phyloP scores from a whole-genome alignment of 2,888 invertebrate genomes.

The Thecocarcelia acutangulata region DNA sequence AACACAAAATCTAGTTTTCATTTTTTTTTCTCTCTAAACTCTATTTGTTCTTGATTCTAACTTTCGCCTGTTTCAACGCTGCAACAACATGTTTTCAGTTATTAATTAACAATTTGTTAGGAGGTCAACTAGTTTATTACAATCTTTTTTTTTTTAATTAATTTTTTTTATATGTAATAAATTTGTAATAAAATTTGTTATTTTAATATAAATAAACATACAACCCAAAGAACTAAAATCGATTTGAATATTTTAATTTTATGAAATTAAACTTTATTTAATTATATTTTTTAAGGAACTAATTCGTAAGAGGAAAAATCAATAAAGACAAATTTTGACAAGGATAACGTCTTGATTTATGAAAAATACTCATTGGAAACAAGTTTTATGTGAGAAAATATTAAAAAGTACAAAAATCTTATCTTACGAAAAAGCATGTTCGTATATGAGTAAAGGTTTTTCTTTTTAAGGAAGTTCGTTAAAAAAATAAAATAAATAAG shows the following conservation, averaged over 20 bases:
- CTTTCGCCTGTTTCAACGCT: conserved; percentile 59
- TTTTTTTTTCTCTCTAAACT: conserved; percentile 16
- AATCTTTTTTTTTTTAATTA: not conserved
- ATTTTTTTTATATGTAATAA: not conserved
- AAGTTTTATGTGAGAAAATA: too few relatives aligned
- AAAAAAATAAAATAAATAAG: too few relatives aligned
- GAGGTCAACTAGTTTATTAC: conserved; percentile 64
- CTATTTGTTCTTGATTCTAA: conserved; percentile 53
- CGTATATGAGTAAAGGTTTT: too few relatives aligned
- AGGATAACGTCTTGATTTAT: too few relatives aligned
- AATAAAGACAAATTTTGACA: too few relatives aligned
- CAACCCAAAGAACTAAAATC: not conserved
- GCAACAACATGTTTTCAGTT: conserved; percentile 50
- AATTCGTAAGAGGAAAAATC: too few relatives aligned
- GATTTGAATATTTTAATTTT: not conserved
- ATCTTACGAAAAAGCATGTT: too few relatives aligned
- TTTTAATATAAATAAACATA: conserved; percentile 7
- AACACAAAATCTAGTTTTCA: conserved; percentile 48
- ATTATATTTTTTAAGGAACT: too few relatives aligned
- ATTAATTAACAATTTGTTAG: conserved; percentile 64
- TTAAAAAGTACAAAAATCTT: too few relatives aligned
- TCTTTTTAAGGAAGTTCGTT: too few relatives aligned
- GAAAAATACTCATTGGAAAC: too few relatives aligned
- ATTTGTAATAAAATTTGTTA: not conserved
- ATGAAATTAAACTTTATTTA: not conserved